These are phyloP conservation scores for Ichneumoninae sp. DNA, from an alignment of 2,888 invertebrate genomes.

Conservation along the genomic window DNA sequence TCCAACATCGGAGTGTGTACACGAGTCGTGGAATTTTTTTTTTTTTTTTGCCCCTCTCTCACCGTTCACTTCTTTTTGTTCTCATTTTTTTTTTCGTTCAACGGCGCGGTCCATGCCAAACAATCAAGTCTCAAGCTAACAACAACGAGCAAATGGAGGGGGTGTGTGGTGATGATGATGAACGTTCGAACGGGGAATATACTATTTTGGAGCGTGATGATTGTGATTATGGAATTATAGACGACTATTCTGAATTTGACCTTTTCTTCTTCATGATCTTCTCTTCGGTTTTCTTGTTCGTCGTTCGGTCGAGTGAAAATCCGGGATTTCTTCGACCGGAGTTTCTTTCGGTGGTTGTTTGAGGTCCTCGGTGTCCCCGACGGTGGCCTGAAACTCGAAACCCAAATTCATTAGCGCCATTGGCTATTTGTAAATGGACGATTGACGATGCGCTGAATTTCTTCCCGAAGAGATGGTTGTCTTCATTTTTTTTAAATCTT, in stretches of 20 bases:
- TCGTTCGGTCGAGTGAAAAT: background rate
- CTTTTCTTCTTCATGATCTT: constrained; percentile 26
- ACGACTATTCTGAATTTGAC: constrained; percentile 25
- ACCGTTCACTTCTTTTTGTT: constrained; percentile 14
- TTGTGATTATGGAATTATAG: constrained; percentile 39
- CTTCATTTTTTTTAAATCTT: background rate
- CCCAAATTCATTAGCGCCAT: constrained; percentile 46
- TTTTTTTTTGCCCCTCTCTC: background rate
- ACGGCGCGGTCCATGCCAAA: constrained; percentile 83
- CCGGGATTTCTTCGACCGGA: constrained; percentile 8
- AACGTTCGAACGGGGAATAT: constrained; percentile 32
- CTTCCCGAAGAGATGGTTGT: background rate
- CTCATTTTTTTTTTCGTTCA: constrained; percentile 38
- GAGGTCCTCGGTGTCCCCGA: background rate
- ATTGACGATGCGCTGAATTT: background rate
- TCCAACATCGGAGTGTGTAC: constrained; percentile 39
- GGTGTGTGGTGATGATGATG: constrained; percentile 55
- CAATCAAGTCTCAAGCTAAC: constrained; percentile 83
- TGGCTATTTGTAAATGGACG: background rate
- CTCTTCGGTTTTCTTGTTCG: constrained; percentile 5
- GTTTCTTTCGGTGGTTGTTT: background rate
- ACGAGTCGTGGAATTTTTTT: constrained; percentile 25
- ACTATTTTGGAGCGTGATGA: constrained; percentile 41
- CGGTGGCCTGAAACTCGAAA: constrained; percentile 68
- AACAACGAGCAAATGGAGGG: constrained; percentile 80